Percentiles rank a stretch among this genome's conserved stretches.
Conservation (phyloP, 2,888 invertebrate genomes). For the Sinodicranocentrus sp. region DNA sequence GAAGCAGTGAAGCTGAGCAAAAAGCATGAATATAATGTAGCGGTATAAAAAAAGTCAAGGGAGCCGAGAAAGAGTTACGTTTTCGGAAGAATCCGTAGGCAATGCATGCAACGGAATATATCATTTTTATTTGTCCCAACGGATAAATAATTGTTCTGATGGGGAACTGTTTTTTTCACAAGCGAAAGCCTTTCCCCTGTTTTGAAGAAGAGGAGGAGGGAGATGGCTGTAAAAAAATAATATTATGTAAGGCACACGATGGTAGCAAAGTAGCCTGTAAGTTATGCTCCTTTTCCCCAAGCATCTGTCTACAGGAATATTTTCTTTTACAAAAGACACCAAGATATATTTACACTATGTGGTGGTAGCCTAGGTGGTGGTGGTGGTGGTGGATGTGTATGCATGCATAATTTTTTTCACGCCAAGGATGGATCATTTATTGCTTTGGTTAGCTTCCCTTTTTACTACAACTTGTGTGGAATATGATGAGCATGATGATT, state of each 20-base stretch:
- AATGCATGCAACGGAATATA: conserved; percentile 60
- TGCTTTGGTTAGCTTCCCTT: conserved; percentile 51
- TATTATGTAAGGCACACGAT: background rate
- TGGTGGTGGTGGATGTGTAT: too few species aligned
- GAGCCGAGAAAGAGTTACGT: too few species aligned
- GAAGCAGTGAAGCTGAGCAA: too few species aligned
- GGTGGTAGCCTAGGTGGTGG: too few species aligned
- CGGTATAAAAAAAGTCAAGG: too few species aligned
- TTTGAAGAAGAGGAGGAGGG: background rate
- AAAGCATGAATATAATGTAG: too few species aligned
- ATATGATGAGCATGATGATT: conserved; percentile 23
- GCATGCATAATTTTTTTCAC: conserved; percentile 61
- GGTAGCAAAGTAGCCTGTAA: background rate
- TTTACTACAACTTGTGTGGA: conserved; percentile 3
- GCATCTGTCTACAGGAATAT: too few species aligned
- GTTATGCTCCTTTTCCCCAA: background rate
- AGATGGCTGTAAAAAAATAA: background rate
- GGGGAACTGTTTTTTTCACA: conserved; percentile 43
- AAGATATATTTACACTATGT: too few species aligned
- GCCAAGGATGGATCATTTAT: conserved; percentile 64
- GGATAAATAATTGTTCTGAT: conserved; percentile 68
- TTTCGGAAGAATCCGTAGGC: conserved; percentile 21
- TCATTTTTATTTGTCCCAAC: conserved; percentile 68
- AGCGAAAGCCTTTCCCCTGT: background rate
- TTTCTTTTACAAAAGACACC: too few species aligned